Conservation (phyloP, 2,113 vertebrate species). For the Neodon shergylaensis region DNA sequence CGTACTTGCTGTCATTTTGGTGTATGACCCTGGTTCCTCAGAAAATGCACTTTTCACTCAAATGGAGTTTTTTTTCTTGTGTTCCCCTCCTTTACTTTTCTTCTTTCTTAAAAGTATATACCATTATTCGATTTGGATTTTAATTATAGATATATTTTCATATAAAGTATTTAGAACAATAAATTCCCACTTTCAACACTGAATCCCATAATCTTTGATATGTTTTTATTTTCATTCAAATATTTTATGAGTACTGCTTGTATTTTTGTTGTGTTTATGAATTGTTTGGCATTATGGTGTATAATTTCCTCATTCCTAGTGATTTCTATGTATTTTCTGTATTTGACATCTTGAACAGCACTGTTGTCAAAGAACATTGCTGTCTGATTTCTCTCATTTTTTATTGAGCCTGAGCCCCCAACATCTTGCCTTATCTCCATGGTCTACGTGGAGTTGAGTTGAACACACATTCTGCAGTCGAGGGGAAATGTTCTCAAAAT, state of each 20-base stretch:
- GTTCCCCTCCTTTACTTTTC: background rate
- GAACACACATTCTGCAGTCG: background rate
- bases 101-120: background rate
- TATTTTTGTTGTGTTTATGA: background rate
- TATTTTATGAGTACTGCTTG: background rate
- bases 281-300: background rate
- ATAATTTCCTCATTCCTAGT: background rate
- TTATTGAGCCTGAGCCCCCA: background rate
- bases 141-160: background rate
- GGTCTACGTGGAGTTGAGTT: background rate
- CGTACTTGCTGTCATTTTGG: background rate
- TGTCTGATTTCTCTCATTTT: background rate
- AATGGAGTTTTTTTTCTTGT: background rate
- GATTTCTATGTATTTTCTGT: background rate
- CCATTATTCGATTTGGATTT: background rate
- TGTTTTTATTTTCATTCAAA: slow-evolving; percentile 22
- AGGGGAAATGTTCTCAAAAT: background rate
- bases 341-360: background rate
- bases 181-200: background rate
- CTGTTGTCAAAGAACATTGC: background rate
- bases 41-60: slow-evolving; percentile 1
- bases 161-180: background rate
- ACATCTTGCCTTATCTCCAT: background rate
- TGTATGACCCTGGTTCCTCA: background rate
- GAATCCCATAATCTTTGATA: background rate